Percentiles rank a stretch among this genome's conserved stretches.
These are phyloP conservation scores for Herpetotheres cachinnans DNA, from an alignment of 2,113 vertebrate genomes.

Conservation along the genomic window DNA sequence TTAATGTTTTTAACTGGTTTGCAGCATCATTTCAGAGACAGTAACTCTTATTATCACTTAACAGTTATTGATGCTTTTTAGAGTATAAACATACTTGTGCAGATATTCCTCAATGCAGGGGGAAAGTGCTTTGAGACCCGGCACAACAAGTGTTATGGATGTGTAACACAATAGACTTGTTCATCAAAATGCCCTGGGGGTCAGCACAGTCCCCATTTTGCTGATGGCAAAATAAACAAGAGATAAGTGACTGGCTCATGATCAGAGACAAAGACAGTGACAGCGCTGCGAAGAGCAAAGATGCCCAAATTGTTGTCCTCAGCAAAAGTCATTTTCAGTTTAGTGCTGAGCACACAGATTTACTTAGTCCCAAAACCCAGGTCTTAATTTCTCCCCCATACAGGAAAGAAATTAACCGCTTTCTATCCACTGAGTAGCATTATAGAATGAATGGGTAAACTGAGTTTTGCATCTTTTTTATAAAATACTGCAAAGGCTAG, in stretches of 20 bases:
- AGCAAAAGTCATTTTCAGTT: background rate
- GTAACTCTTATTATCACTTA: background rate
- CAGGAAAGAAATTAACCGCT: background rate
- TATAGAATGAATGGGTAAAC: background rate
- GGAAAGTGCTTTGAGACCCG: background rate
- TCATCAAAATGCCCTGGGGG: background rate
- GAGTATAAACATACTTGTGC: fast-evolving
- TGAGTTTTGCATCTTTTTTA: background rate
- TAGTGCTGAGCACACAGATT: background rate
- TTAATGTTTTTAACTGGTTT: background rate
- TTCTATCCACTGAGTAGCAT: background rate
- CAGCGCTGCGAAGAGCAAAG: background rate
- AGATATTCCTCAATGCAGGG: background rate
- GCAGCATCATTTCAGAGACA: background rate
- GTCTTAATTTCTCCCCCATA: background rate
- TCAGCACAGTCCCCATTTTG: background rate
- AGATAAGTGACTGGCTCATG: background rate
- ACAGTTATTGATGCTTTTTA: background rate
- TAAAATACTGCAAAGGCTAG: background rate
- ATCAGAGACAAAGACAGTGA: background rate
- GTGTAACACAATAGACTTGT: background rate
- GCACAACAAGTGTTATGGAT: background rate
- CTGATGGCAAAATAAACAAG: background rate
- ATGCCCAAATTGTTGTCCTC: background rate
- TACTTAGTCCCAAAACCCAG: background rate